Conservation (phyloP, 2,888 invertebrate genomes). For the Drosophila mercatorum region DNA sequence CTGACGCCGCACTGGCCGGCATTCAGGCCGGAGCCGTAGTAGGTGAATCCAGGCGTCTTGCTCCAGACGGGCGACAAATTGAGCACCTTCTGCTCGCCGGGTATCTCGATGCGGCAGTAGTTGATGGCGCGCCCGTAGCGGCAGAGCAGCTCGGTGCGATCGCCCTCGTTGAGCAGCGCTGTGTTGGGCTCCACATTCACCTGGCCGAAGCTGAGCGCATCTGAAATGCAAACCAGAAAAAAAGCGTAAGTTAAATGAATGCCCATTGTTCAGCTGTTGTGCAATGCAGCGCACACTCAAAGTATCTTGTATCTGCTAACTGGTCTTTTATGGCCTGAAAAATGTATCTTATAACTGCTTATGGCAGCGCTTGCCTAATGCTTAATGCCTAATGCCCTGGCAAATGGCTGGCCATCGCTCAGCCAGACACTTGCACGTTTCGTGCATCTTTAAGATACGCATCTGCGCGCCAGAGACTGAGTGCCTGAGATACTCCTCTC, state of each 20-base stretch:
- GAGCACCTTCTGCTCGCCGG: slow-evolving; percentile 84
- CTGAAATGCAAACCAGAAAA: slow-evolving; percentile 63
- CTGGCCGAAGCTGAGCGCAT: slow-evolving; percentile 78
- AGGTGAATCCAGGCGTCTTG: slow-evolving; percentile 85
- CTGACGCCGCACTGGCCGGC: slow-evolving; percentile 90
- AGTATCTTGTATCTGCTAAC: slow-evolving; percentile 46
- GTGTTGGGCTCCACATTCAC: slow-evolving; percentile 82
- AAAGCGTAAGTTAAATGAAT: slow-evolving; percentile 18
- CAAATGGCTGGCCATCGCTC: slow-evolving; percentile 44
- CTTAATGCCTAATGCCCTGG: slow-evolving; percentile 46
- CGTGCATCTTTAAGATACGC: slow-evolving; percentile 57
- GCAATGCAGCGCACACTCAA: slow-evolving; percentile 13
- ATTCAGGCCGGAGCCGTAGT: slow-evolving; percentile 86
- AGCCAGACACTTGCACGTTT: slow-evolving; percentile 40
- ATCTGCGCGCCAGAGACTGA: slow-evolving; percentile 24
- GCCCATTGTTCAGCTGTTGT: slow-evolving; percentile 34
- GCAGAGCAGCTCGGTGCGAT: slow-evolving; percentile 82
- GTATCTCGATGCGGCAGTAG: slow-evolving; percentile 85
- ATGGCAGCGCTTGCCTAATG: slow-evolving; percentile 36
- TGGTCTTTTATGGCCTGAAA: neutral
- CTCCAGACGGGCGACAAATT: slow-evolving; percentile 85
- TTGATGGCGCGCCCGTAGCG: slow-evolving; percentile 78
- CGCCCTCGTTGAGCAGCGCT: slow-evolving; percentile 82
- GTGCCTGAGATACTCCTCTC: neutral
- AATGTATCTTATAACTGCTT: slow-evolving; percentile 10